A percentile compares a stretch with the other conserved stretches of the same genome.
Conservation (phyloP, 1,140 invertebrate genomes). For the Drosophila orena region DNA sequence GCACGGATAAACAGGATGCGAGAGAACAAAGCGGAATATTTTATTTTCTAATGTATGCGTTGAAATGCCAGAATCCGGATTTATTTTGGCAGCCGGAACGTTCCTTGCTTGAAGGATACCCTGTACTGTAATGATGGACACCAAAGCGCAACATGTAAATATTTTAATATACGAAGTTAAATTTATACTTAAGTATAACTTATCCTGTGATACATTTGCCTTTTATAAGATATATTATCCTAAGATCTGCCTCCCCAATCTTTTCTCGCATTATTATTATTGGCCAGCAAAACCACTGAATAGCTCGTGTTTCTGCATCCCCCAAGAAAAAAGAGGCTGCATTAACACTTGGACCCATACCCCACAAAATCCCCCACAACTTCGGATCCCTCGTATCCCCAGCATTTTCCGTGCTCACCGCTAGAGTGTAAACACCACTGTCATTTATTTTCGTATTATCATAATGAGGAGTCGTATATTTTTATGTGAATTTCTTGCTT, state of each 20-base stretch:
- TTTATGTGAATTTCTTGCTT: conserved; percentile 82
- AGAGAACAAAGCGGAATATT: conserved; percentile 65
- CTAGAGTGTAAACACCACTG: conserved; percentile 71
- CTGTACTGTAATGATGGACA: not conserved
- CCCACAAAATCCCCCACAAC: conserved; percentile 9
- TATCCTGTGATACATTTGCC: no score
- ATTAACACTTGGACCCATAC: conserved; percentile 34
- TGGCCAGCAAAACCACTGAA: conserved; percentile 14
- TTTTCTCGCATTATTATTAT: conserved; percentile 11
- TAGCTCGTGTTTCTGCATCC: conserved; percentile 1
- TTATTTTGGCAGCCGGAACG: conserved; percentile 17
- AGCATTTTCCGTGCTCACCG: conserved; percentile 21
- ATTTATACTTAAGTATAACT: no score
- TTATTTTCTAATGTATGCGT: conserved; percentile 71
- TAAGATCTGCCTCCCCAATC: not conserved
- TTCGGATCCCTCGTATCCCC: not conserved
- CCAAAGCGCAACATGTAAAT: no score
- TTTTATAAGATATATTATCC: not conserved
- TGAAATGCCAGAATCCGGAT: conserved; percentile 64
- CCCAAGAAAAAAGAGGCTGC: conserved; percentile 21
- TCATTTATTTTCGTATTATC: conserved; percentile 84
- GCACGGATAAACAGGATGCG: conserved; percentile 19
- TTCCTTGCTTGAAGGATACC: conserved; percentile 5
- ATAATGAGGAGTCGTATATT: conserved; percentile 84
- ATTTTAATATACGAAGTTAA: no score